Percentiles rank a stretch among this genome's conserved stretches.
phyloP scores from a whole-genome alignment of 2,113 vertebrate genomes.

The Rhipidura dahli region DNA sequence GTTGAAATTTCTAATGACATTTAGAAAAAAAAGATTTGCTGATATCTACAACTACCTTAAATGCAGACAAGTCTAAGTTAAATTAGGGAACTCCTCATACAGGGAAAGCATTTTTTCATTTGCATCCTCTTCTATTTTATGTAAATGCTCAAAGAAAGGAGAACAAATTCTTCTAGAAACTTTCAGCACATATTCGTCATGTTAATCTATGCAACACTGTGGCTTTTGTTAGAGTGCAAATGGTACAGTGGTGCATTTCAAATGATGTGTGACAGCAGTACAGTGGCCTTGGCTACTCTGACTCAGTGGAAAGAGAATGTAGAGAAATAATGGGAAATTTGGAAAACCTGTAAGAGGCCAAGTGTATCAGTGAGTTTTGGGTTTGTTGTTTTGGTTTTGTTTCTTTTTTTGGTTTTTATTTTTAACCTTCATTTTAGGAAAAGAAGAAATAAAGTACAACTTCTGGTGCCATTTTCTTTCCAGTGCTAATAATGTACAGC shows the following conservation, averaged over 20 bases:
- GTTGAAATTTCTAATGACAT: neutral
- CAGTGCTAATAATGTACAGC: neutral
- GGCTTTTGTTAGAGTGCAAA: conserved; percentile 59
- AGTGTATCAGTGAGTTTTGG: neutral
- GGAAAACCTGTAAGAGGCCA: neutral
- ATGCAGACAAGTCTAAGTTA: neutral
- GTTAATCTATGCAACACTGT: conserved; percentile 32
- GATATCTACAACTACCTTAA: neutral
- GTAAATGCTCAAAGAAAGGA: conserved; percentile 35
- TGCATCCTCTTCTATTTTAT: conserved; percentile 58
- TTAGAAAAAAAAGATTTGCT: neutral
- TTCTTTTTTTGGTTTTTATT: neutral
- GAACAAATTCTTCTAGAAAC: conserved; percentile 49
- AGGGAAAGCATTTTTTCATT: conserved; percentile 14
- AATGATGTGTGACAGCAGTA: neutral
- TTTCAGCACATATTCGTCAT: conserved; percentile 53
- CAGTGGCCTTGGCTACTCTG: neutral
- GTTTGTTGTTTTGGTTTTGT: neutral
- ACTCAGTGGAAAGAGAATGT: neutral
- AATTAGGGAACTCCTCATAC: conserved; percentile 9
- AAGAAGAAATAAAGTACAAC: neutral
- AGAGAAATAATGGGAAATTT: neutral
- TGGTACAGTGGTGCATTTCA: conserved; percentile 52
- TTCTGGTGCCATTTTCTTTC: neutral
- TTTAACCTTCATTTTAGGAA: neutral